Percentiles rank a stretch among this genome's conserved stretches.
Evolutionary conservation across 2,888 invertebrate genomes (phyloP).

Genomic region (Nephrotoma guestfalica): DNA sequence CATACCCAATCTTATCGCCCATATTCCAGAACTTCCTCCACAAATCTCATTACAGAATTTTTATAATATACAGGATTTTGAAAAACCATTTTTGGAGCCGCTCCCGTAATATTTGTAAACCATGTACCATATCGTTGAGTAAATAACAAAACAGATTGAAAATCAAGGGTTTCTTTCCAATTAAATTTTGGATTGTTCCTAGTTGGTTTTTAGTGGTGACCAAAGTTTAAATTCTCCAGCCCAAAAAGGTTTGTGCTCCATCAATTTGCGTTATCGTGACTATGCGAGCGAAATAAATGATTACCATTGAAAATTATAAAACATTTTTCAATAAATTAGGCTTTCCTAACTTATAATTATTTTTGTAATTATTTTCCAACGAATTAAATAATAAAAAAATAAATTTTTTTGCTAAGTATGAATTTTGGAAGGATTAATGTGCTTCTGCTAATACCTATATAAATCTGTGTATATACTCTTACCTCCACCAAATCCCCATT

Average conservation of each 20-base stretch:
- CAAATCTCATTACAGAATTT: too few relatives aligned
- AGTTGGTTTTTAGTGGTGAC: too few relatives aligned
- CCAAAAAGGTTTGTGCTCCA: neutral
- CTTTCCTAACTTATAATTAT: neutral
- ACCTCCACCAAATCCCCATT: neutral
- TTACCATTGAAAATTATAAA: neutral
- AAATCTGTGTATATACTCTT: neutral
- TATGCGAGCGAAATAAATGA: neutral
- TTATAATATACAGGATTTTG: too few relatives aligned
- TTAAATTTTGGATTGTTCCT: too few relatives aligned
- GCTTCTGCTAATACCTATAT: neutral
- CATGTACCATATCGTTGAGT: too few relatives aligned
- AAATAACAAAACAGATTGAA: too few relatives aligned
- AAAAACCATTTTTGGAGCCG: too few relatives aligned
- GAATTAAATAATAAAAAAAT: neutral
- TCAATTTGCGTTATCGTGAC: neutral
- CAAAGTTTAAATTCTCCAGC: too few relatives aligned
- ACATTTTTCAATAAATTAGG: neutral
- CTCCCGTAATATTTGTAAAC: too few relatives aligned
- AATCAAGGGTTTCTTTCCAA: too few relatives aligned
- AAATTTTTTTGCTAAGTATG: neutral
- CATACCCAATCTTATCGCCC: too few relatives aligned
- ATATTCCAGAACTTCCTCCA: too few relatives aligned
- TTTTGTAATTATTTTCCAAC: neutral
- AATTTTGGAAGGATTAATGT: neutral